Base-by-base conservation (phyloP, 2,888 invertebrate species). In the Eudasyphora cyanicolor region DNA sequence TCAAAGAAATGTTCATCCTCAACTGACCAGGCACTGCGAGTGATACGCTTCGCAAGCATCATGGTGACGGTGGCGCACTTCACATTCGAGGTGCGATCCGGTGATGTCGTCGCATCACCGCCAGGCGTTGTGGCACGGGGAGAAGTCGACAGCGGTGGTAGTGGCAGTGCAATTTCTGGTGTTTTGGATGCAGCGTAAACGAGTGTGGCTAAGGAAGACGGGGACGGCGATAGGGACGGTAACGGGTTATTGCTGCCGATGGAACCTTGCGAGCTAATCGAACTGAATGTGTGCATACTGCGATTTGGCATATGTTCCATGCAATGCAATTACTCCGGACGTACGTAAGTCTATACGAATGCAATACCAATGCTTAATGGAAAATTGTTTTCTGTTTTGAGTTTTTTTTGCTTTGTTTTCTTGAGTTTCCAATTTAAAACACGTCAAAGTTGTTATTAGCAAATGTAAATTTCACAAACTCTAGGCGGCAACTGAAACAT, bases 11-110 rank as follows among this genome's bases (percentile, higher is more conserved):
- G 87, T 85, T 90, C 89, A 80, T 89, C 88, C 76, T 89, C 90
- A 88, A 91, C 91, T 91, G 91, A 89, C 91, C 90, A 90, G 85
- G 89, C 88, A 82, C 85, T 88, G 88, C 89, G 89, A 86, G 88
- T 87, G 81, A 90, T 90, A 71, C 89, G 87, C 85, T 89, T 87
- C 85, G 91, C 90, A 79, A 90, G 87, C 86, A 91, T 90, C 90
- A 91, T 89, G 79, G 91, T 90, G 45, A 90, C 90, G 86, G 90
- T 90, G 79, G 89, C 86, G 79, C 88, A 89, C 71, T 87, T 88
- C n/a, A n/a, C n/a, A 19, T 42, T 67, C 45, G 14, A 35, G 8
- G 82, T 82, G 64, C 79, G 76, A 64, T 76, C 67, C 79, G 64
- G 84, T 49, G 85, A 85, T 77, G 83, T 86, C 67, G 85, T 42